A percentile compares a stretch with the other conserved stretches of the same genome.
Conservation (phyloP, 1,140 invertebrate genomes). For the Musca vetustissima region DNA sequence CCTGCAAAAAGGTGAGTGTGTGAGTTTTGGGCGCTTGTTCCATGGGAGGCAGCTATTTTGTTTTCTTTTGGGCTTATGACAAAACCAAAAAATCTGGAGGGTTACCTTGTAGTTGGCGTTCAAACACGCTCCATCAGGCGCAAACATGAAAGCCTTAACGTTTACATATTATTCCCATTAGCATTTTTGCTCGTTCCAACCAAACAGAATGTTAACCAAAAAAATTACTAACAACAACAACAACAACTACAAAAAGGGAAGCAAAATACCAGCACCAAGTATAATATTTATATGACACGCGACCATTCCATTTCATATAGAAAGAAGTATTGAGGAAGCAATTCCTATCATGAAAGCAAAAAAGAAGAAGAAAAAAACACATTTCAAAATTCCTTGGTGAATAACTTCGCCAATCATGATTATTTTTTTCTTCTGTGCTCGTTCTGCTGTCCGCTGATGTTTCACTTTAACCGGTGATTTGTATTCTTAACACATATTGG, state of each 20-base stretch:
- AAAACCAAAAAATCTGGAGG: neutral
- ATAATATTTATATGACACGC: conserved; percentile 10
- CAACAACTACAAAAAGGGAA: too few species aligned
- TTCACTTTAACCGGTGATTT: conserved; percentile 18
- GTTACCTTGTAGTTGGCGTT: too few species aligned
- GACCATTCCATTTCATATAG: conserved; percentile 8
- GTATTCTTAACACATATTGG: conserved; percentile 21
- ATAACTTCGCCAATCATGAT: too few species aligned
- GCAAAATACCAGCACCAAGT: too few species aligned
- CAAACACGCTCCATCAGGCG: neutral
- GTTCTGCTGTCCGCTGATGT: conserved; percentile 5
- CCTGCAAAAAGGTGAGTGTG: neutral
- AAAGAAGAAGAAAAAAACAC: neutral
- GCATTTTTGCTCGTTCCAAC: conserved; percentile 4
- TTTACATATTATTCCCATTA: conserved; percentile 24
- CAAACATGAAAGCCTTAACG: conserved; percentile 20
- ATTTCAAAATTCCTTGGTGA: too few species aligned
- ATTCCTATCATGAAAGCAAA: neutral
- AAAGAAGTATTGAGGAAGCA: conserved; percentile 4
- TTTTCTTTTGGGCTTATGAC: neutral
- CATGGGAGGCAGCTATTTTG: neutral
- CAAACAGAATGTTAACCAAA: too few species aligned
- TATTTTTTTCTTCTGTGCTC: neutral
- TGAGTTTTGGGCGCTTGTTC: neutral
- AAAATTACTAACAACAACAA: too few species aligned